Conservation (phyloP, 2,888 invertebrate species). For the Orchesella flavescens region DNA sequence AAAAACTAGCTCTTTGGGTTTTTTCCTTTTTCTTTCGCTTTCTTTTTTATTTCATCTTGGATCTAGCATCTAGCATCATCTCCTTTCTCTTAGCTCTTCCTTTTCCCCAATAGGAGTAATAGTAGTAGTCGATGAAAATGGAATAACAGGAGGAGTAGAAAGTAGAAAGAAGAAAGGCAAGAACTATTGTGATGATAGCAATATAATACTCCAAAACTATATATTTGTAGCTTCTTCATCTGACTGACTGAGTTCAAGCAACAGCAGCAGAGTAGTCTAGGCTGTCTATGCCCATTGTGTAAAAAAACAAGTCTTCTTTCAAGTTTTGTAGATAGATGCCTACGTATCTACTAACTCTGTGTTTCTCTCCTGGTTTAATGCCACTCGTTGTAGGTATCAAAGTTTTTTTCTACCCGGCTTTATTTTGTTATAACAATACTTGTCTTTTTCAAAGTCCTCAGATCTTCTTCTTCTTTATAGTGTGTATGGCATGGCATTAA, state of each 20-base stretch:
- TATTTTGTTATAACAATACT: constrained; percentile 1
- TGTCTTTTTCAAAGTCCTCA: neutral
- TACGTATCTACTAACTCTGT: no score
- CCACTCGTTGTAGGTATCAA: no score
- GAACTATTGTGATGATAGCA: neutral
- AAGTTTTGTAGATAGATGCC: no score
- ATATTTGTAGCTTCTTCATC: constrained; percentile 10
- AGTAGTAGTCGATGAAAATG: constrained; percentile 1
- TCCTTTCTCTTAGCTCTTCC: constrained; percentile 1
- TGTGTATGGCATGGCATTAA: neutral
- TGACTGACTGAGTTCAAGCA: constrained; percentile 2
- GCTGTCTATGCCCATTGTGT: constrained; percentile 35
- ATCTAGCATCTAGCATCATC: neutral
- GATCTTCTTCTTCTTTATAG: neutral
- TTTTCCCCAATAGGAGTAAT: neutral
- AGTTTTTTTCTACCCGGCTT: neutral
- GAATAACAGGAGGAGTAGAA: constrained; percentile 5
- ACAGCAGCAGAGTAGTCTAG: neutral
- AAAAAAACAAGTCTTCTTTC: neutral
- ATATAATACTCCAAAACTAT: neutral
- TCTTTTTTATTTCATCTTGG: neutral
- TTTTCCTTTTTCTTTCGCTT: constrained; percentile 23
- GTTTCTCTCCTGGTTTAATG: no score
- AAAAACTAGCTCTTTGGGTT: constrained; percentile 58
- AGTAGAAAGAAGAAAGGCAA: neutral